A percentile compares a stretch with the other conserved stretches of the same genome.
Conservation (phyloP, 2,888 invertebrate species). For the Conchocele bisecta region DNA sequence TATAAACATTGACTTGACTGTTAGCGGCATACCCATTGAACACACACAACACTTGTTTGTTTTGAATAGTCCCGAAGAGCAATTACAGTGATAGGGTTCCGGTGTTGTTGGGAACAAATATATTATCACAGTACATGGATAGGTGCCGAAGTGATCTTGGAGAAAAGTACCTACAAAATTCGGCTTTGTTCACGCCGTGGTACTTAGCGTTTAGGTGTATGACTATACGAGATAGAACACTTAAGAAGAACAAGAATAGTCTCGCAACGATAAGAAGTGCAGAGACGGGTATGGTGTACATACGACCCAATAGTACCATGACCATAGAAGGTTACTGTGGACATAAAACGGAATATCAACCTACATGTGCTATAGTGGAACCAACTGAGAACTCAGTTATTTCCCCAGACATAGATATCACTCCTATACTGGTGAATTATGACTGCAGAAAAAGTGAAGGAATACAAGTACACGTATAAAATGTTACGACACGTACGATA, state of each 20-base stretch:
- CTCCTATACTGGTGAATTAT: conserved; percentile 4
- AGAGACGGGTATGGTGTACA: not conserved
- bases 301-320: conserved; percentile 1
- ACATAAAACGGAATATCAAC: not conserved
- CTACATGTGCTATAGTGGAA: not conserved
- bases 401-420: conserved; percentile 8
- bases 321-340: not conserved
- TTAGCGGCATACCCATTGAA: too few relatives aligned
- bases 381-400: conserved; percentile 5
- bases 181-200: conserved; percentile 10
- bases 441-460: not conserved
- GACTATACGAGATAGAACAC: not conserved
- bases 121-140: not conserved
- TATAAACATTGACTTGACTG: too few relatives aligned
- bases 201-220: conserved; percentile 12
- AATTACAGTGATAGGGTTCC: conserved; percentile 1
- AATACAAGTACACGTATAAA: conserved; percentile 1
- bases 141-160: not conserved
- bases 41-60: too few relatives aligned
- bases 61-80: not conserved
- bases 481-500: conserved; percentile 9
- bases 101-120: conserved; percentile 16
- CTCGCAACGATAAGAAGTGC: not conserved
- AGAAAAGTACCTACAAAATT: not conserved
- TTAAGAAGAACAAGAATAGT: not conserved